Evolutionary conservation across 2,888 invertebrate species (phyloP).

Genomic region (Mesorhabditis spiculigera): DNA sequence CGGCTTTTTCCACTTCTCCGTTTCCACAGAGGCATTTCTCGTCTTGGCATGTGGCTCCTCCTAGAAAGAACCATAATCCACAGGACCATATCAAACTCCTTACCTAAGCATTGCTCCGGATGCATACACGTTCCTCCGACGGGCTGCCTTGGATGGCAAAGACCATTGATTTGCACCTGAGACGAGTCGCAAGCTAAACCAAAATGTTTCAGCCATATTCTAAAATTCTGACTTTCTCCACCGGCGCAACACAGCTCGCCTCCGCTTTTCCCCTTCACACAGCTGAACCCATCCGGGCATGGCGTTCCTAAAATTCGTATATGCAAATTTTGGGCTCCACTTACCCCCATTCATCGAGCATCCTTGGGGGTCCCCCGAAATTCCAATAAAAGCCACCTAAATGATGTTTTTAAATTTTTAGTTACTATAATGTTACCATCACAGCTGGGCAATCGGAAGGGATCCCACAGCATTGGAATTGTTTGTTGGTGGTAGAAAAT

Average conservation of each 20-base stretch:
- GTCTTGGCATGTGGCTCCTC: background rate
- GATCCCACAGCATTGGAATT: constrained; percentile 47
- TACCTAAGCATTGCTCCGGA: constrained; percentile 31
- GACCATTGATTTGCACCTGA: constrained; percentile 37
- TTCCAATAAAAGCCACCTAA: constrained; percentile 41
- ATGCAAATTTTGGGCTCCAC: background rate
- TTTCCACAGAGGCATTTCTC: constrained; percentile 3
- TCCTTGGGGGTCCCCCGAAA: constrained; percentile 38
- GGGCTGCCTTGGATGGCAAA: constrained; percentile 27
- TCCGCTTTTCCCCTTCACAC: constrained; percentile 38
- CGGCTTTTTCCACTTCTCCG: constrained; percentile 6
- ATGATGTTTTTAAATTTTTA: background rate
- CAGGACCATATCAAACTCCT: constrained; percentile 5
- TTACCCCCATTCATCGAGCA: constrained; percentile 40
- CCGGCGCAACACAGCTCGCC: constrained; percentile 42
- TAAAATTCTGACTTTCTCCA: constrained; percentile 22
- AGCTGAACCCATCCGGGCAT: constrained; percentile 43
- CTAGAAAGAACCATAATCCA: background rate
- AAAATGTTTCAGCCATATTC: background rate
- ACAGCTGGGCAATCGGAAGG: constrained; percentile 36
- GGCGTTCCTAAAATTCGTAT: constrained; percentile 10
- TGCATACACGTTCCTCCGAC: constrained; percentile 34
- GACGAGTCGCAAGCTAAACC: constrained; percentile 36
- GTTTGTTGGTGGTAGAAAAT: constrained; percentile 32
- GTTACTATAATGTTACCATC: constrained; percentile 18